Conservation (phyloP, 37 sponge, comb jelly and placozoan species). For the Ephydatia muelleri region DNA sequence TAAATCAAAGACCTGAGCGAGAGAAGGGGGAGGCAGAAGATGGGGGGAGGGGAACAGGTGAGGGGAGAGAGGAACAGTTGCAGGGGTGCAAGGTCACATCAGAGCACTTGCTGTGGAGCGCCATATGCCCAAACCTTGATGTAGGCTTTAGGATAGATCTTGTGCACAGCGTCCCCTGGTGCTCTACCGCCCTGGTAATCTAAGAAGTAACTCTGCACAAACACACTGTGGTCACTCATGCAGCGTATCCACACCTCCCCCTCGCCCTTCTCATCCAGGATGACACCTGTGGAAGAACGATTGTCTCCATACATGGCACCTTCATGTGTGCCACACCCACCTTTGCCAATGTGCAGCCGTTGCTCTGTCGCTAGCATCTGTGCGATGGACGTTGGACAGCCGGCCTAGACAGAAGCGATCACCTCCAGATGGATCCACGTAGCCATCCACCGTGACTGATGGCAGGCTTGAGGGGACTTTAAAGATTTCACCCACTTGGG, state of each 20-base stretch:
- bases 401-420: constrained; percentile 90
- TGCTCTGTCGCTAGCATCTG: constrained; percentile 90
- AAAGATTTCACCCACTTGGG: constrained; percentile 90
- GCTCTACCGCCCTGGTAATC: constrained; percentile 89
- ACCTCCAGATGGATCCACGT: constrained; percentile 86
- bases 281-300: constrained; percentile 71
- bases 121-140: constrained; percentile 95
- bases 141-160: constrained; percentile 94
- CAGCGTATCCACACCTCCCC: constrained; percentile 92
- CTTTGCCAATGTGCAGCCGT: constrained; percentile 93
- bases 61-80: background rate
- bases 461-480: constrained; percentile 80
- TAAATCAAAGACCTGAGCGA: constrained; percentile 82
- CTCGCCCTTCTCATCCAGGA: constrained; percentile 70
- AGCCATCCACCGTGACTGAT: constrained; percentile 92
- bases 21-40: background rate
- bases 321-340: constrained; percentile 40
- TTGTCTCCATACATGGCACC: too few species aligned
- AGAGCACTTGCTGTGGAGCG: too few species aligned
- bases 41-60: background rate
- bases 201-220: constrained; percentile 94
- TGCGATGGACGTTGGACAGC: constrained; percentile 90
- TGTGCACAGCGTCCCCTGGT: constrained; percentile 95
- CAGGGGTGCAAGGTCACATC: background rate
- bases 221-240: constrained; percentile 91